Percentiles rank a stretch among this genome's conserved stretches.
These are phyloP conservation scores for Geococcyx californianus DNA, from an alignment of 2,113 vertebrate species.

Conservation along the genomic window DNA sequence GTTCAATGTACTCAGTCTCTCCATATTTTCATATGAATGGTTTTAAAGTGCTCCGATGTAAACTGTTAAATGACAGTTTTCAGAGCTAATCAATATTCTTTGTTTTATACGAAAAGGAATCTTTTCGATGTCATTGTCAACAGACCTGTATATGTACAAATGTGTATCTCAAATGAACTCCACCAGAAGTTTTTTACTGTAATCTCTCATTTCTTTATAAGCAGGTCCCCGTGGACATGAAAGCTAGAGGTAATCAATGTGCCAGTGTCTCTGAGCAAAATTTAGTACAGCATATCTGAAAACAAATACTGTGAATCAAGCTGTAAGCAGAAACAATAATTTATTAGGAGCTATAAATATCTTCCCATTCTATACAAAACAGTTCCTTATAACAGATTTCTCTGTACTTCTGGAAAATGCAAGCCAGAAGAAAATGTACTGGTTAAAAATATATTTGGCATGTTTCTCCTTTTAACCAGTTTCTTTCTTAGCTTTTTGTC, in stretches of 20 bases:
- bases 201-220: conserved; percentile 47
- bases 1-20: conserved; percentile 29
- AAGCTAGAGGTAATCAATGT: conserved; percentile 57
- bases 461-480: neutral
- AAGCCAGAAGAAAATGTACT: neutral
- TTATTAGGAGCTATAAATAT: conserved; percentile 35
- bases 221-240: conserved; percentile 29
- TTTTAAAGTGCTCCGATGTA: conserved; percentile 60
- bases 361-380: conserved; percentile 13
- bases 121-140: conserved; percentile 32
- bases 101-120: conserved; percentile 52
- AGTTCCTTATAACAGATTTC: neutral
- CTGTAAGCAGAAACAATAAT: conserved; percentile 21
- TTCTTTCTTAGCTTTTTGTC: neutral
- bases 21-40: conserved; percentile 60
- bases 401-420: neutral
- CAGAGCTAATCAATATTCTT: conserved; percentile 65
- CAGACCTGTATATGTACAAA: neutral
- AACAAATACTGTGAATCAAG: conserved; percentile 57
- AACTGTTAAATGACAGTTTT: conserved; percentile 68
- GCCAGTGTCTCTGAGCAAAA: conserved; percentile 42
- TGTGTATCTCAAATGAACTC: conserved; percentile 49
- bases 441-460: neutral
- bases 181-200: conserved; percentile 46
- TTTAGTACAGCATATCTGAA: conserved; percentile 27